Base-by-base conservation (phyloP, 2,113 vertebrate species). In the Numida meleagris region DNA sequence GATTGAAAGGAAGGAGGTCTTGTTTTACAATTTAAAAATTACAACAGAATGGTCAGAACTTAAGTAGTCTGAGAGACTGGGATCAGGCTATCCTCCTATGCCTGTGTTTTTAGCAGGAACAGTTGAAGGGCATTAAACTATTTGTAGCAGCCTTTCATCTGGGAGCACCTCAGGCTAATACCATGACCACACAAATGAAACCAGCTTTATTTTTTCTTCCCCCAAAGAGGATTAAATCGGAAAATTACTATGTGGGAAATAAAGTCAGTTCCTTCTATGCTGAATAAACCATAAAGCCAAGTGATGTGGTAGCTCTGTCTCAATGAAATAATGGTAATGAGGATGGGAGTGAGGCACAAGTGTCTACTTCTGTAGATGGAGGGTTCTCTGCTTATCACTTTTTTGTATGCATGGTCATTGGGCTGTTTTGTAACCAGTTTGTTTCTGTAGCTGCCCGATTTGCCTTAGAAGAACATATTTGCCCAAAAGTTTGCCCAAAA, bases 191-290 rank as follows among this genome's bases (percentile, higher is more conserved):
- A 46, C 59, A 83, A 91, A 42, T 71, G 50, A 90, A 90, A 89
- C 42, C 5, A 3, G 27, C 72, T 93, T 55, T 61, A 20, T 83
- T 83, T 86, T 73, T 24, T 70, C 19, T 77, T 81, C 77, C 74
- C 3, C 27, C 88, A 50, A 38, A 67, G 89, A 74, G 73, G 59
- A 88, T 86, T 92, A 82, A 67, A 51, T 27, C 95, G 83, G 87
- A 74, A 95, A 91, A 77, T 95, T 55, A 25, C 75, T 79, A 1
- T 58, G 36, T 68, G 55, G 88, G 88, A 93, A 91, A 88, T 91
- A 80, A 89, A 82, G 29, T 79, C 93, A 93, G 82, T 88, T 88
- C 62, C 59, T 89, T 91, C 58, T 83, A 71, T 51, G 55, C n/a
- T 80, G 82, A 90, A 59, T 77, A 91, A 94, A 40, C 58, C 36